These are phyloP conservation scores for Tenrec ecaudatus DNA, from an alignment of 2,113 vertebrate species.

Conservation along the genomic window DNA sequence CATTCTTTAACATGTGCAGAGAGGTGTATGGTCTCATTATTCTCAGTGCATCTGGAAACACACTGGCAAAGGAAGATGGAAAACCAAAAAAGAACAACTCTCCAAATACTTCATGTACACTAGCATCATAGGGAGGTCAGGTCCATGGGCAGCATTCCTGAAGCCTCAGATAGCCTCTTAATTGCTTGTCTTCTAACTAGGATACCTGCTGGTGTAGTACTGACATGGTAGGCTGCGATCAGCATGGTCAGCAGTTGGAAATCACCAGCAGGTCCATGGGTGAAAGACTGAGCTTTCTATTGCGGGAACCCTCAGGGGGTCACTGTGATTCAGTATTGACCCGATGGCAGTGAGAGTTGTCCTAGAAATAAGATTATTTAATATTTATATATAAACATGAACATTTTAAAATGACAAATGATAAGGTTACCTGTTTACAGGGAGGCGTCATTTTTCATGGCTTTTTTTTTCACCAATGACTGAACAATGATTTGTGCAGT, in stretches of 20 bases:
- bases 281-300: too few relatives aligned
- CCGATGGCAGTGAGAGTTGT: too few relatives aligned
- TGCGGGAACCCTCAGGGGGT: too few relatives aligned
- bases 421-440: not conserved
- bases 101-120: not conserved
- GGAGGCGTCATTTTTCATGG: not conserved
- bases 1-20: conserved; percentile 61
- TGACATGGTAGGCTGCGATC: not conserved
- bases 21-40: conserved; percentile 50
- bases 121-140: not conserved
- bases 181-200: not conserved
- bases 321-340: too few relatives aligned
- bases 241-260: too few relatives aligned
- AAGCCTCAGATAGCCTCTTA: not conserved
- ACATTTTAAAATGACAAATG: not conserved
- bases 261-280: too few relatives aligned
- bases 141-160: not conserved
- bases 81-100: conserved; percentile 22
- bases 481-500: too few relatives aligned
- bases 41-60: conserved; percentile 40
- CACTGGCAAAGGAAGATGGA: not conserved
- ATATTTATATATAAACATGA: not conserved
- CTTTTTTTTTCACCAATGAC: too few relatives aligned
- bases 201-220: not conserved
- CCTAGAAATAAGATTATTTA: not conserved